A percentile compares a stretch with the other conserved stretches of the same genome.
Evolutionary conservation across 2,113 vertebrate genomes (phyloP).

Genomic region (Lanius ludovicianus): DNA sequence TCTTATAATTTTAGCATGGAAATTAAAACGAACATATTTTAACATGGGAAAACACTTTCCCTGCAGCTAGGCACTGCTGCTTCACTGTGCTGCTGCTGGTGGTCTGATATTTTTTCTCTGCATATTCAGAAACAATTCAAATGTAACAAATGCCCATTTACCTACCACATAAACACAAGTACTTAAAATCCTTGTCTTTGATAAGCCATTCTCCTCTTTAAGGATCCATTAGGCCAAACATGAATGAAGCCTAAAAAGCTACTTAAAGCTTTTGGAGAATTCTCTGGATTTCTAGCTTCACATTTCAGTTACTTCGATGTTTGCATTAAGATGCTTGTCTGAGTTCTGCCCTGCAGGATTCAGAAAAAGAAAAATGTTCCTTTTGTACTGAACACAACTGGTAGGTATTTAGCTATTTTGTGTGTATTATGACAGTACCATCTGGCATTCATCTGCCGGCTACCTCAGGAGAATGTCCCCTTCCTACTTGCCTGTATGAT

Average conservation of each 20-base stretch:
- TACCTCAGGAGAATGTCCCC: slow-evolving; percentile 43
- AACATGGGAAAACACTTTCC: not conserved
- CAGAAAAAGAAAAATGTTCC: slow-evolving; percentile 30
- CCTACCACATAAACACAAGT: not conserved
- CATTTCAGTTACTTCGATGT: not conserved
- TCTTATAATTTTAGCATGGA: slow-evolving; percentile 6
- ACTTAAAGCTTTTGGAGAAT: slow-evolving; percentile 33
- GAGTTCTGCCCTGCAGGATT: slow-evolving; percentile 40
- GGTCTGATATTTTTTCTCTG: not conserved
- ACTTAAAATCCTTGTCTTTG: slow-evolving; percentile 27
- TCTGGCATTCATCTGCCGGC: slow-evolving; percentile 54
- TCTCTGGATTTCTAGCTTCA: slow-evolving; percentile 25
- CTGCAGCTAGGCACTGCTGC: not conserved
- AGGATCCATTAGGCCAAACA: slow-evolving; percentile 11
- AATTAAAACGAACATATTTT: slow-evolving; percentile 32
- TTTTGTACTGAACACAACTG: not conserved
- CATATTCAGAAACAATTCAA: slow-evolving; percentile 13
- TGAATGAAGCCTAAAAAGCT: slow-evolving; percentile 19
- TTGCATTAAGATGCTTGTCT: slow-evolving; percentile 48
- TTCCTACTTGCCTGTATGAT: slow-evolving; percentile 29
- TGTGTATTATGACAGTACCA: slow-evolving; percentile 53
- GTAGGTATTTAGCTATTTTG: slow-evolving; percentile 27
- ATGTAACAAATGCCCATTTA: not conserved
- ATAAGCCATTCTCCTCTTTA: slow-evolving; percentile 21
- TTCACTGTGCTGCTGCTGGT: not conserved